phyloP scores from a whole-genome alignment of 2,113 vertebrate genomes.

The Neolamprologus longior region DNA sequence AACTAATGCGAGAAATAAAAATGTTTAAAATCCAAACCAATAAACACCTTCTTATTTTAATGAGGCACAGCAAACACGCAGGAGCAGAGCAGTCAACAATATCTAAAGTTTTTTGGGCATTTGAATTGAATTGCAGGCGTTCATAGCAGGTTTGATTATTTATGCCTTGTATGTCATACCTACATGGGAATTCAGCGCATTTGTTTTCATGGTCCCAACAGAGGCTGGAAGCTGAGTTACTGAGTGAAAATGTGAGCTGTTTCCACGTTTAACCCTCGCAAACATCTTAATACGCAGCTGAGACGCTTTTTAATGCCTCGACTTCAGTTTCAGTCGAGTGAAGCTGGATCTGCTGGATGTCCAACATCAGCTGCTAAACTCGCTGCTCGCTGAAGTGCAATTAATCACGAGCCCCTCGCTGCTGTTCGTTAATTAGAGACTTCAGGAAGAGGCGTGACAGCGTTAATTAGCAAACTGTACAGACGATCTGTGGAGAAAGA shows the following conservation, averaged over 20 bases:
- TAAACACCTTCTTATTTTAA: background rate
- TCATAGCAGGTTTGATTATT: background rate
- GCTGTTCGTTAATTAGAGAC: slow-evolving; percentile 37
- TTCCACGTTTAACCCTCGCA: background rate
- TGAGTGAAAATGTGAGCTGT: background rate
- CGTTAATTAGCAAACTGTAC: slow-evolving; percentile 32
- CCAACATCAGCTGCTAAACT: background rate
- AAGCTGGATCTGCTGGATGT: background rate
- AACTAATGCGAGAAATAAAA: background rate
- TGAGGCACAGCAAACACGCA: background rate
- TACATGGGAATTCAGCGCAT: fast-evolving
- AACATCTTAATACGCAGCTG: background rate
- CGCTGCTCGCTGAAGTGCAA: slow-evolving; percentile 8
- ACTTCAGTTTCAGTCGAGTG: background rate
- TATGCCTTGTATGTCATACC: fast-evolving
- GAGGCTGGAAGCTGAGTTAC: background rate
- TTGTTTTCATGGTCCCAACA: background rate
- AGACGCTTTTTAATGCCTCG: background rate
- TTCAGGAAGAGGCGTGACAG: slow-evolving; percentile 6
- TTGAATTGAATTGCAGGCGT: background rate
- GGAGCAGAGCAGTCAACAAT: fast-evolving
- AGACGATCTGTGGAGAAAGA: background rate
- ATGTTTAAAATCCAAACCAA: fast-evolving
- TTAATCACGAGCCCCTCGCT: slow-evolving; percentile 35
- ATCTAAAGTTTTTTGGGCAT: fast-evolving